Conservation (phyloP, 2,113 vertebrate species). For the Anolis carolinensis region DNA sequence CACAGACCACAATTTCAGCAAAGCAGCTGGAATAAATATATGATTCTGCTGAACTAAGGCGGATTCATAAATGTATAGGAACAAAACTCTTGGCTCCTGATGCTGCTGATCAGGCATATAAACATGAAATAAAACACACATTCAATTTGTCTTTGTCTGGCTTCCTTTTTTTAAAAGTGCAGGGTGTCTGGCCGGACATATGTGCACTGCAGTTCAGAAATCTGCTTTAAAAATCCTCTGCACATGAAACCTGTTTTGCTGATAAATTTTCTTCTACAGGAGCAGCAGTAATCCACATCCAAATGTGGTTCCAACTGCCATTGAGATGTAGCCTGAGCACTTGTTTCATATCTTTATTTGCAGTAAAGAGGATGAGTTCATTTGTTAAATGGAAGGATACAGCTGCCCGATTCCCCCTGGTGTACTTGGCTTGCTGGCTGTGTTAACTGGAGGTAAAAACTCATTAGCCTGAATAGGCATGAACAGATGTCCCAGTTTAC, state of each 20-base stretch:
- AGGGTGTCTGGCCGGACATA: too few relatives aligned
- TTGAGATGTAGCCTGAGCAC: not conserved
- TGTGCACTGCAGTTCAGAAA: too few relatives aligned
- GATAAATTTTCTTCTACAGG: not conserved
- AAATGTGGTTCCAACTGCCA: not conserved
- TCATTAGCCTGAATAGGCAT: not conserved
- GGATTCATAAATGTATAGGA: too few relatives aligned
- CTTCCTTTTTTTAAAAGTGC: too few relatives aligned
- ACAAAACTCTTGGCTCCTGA: too few relatives aligned
- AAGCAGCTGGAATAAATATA: too few relatives aligned
- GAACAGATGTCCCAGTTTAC: conserved; percentile 1
- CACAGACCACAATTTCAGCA: too few relatives aligned
- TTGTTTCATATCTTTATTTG: not conserved
- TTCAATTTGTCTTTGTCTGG: too few relatives aligned
- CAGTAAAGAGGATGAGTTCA: not conserved
- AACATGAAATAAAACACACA: too few relatives aligned
- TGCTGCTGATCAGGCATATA: too few relatives aligned
- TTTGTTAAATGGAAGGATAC: not conserved
- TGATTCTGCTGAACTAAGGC: too few relatives aligned
- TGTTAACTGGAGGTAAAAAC: not conserved
- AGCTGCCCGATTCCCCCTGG: not conserved
- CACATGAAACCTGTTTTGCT: not conserved
- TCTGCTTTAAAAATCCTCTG: too few relatives aligned
- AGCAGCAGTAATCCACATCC: not conserved
- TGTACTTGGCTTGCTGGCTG: not conserved